Evolutionary conservation across 1,140 invertebrate species (phyloP), one percentile per base, ranked within the genome.

Genomic region (Drosophila lacteicornis): DNA sequence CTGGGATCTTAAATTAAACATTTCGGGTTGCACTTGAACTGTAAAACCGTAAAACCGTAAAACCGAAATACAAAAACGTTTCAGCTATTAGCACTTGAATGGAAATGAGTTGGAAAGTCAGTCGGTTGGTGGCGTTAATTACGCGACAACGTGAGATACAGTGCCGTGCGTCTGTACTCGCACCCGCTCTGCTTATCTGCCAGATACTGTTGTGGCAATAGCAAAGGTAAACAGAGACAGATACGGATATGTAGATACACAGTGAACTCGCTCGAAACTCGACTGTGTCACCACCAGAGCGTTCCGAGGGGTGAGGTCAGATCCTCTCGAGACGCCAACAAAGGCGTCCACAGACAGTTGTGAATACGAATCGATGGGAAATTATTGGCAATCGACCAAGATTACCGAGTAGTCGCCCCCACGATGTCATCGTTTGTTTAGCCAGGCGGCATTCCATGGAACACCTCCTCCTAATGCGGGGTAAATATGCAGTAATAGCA

Each of bases 321-420:
- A 74, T 51, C 55, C 45, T 45, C 67, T 45, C 67, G 36, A 51
- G 38, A 59, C 69, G 45, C 43, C 59, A 53, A 75, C 42, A 76
- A 51, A 55, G 59, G 38, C 46, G 51, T 61, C 68, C 46, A 60
- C 47, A 36, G 47, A 51, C 55, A 73, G 82, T 69, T 71, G 76
- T 63, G 58, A 79, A 65, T 71, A 45, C 79, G 56, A 86, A 86
- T 88, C 85, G 76, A 88, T 90, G 81, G 45, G 25, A 62, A 81
- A 76, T 79, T 79, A 85, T 81, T 88, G 85, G 76, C 85, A 79
- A 74, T 74, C 71, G 65, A 79, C 82, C 85, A 84, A 81, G 58
- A 69, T 75, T 75, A 59, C 62, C n/a, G 58, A 38, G 49, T 40
- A 53, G 46, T 19, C 17, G 36, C 45, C 45, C 40, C 50, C 22